phyloP scores from a whole-genome alignment of 1,140 invertebrate genomes.

The Drosophila willistoni region DNA sequence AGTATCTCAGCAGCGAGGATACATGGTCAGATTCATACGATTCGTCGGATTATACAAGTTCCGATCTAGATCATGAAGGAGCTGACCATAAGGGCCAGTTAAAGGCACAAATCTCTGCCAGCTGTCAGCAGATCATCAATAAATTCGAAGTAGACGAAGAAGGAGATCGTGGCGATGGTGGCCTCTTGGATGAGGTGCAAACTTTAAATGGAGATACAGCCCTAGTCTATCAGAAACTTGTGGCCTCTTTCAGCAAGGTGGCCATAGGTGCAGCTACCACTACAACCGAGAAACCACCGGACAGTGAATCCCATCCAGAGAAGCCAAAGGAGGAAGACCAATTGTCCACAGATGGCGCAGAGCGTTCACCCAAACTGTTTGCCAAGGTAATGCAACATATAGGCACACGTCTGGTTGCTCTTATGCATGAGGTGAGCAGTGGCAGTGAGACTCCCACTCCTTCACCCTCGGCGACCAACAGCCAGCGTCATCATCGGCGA shows the following conservation, averaged over 20 bases:
- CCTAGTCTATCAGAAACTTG: constrained; percentile 92
- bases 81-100: constrained; percentile 88
- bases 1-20: constrained; percentile 95
- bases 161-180: constrained; percentile 85
- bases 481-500: constrained; percentile 80
- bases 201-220: constrained; percentile 88
- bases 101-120: constrained; percentile 93
- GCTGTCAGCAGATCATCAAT: constrained; percentile 93
- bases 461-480: constrained; percentile 82
- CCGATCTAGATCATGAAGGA: constrained; percentile 88
- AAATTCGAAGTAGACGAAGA: constrained; percentile 88
- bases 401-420: constrained; percentile 92
- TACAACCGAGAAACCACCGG: neutral
- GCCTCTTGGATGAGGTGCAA: constrained; percentile 84
- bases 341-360: constrained; percentile 58
- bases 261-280: constrained; percentile 82
- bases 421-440: constrained; percentile 96
- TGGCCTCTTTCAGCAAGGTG: constrained; percentile 91
- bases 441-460: constrained; percentile 85
- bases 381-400: constrained; percentile 97
- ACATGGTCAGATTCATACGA: constrained; percentile 96
- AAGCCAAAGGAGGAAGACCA: constrained; percentile 44
- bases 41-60: constrained; percentile 94
- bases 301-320: neutral
- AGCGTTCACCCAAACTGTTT: constrained; percentile 92